Percentiles rank a stretch among this genome's conserved stretches.
These are phyloP conservation scores for Andricus grossulariae DNA, from an alignment of 1,140 invertebrate species.

Conservation along the genomic window DNA sequence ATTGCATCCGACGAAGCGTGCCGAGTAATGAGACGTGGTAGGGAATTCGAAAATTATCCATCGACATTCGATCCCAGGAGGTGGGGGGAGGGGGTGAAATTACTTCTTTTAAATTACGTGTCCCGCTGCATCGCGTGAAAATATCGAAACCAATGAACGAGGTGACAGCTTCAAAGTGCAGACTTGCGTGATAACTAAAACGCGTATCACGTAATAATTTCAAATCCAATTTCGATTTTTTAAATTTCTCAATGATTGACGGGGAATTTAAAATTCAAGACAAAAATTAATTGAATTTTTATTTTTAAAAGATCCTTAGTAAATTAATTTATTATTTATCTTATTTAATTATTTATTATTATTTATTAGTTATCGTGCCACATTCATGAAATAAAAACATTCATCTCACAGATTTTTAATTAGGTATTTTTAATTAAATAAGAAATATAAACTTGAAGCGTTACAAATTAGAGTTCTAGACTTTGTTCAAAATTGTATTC, in stretches of 20 bases:
- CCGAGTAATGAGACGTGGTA: conserved; percentile 54
- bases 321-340: too few species aligned
- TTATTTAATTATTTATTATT: too few species aligned
- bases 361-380: too few species aligned
- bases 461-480: too few species aligned
- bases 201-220: conserved; percentile 50
- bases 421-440: too few species aligned
- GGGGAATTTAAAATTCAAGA: too few species aligned
- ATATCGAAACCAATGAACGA: conserved; percentile 68
- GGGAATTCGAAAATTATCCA: conserved; percentile 50
- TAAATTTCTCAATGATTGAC: background rate
- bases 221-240: conserved; percentile 8
- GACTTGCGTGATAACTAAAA: conserved; percentile 62
- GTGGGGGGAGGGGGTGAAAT: conserved; percentile 40
- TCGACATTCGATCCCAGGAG: conserved; percentile 47
- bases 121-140: conserved; percentile 49
- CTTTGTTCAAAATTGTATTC: too few species aligned
- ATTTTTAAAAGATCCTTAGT: too few species aligned
- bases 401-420: too few species aligned
- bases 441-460: too few species aligned
- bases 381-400: too few species aligned
- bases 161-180: conserved; percentile 65
- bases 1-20: conserved; percentile 20
- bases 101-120: conserved; percentile 49
- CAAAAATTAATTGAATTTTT: too few species aligned